Conservation (phyloP, 2,113 vertebrate genomes). For the Dicaeum eximium region DNA sequence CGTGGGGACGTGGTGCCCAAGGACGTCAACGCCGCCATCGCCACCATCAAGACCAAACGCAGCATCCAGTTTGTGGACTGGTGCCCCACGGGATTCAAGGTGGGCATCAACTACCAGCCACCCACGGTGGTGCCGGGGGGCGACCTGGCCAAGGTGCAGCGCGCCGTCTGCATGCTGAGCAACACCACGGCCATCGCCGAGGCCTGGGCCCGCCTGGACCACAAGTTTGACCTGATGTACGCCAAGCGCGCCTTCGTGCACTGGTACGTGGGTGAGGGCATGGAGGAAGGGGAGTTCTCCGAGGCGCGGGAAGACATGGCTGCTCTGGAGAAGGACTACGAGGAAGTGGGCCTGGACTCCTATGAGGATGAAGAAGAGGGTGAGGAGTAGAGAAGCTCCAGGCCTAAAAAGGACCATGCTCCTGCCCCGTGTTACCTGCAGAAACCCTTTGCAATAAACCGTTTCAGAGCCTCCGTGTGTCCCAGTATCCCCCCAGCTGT, state of each 20-base stretch:
- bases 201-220: conserved; percentile 59
- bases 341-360: conserved; percentile 83
- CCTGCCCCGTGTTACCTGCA: not conserved
- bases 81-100: conserved; percentile 87
- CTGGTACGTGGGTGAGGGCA: conserved; percentile 66
- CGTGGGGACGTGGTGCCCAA: conserved; percentile 64
- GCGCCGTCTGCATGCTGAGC: conserved; percentile 79
- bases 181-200: conserved; percentile 80
- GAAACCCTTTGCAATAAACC: conserved; percentile 39
- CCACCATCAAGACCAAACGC: conserved; percentile 61
- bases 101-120: conserved; percentile 85
- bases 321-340: conserved; percentile 71
- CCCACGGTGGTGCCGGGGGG: conserved; percentile 81
- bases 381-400: not conserved
- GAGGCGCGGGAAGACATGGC: conserved; percentile 69
- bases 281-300: conserved; percentile 64
- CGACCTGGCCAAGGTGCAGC: conserved; percentile 80
- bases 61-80: conserved; percentile 76
- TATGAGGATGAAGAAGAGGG: conserved; percentile 78
- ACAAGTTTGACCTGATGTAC: conserved; percentile 61
- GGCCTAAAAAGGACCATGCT: not conserved
- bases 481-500: not conserved
- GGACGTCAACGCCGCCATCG: conserved; percentile 66
- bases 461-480: not conserved
- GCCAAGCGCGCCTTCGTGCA: conserved; percentile 68